These are phyloP conservation scores for Apamea sordens DNA, from an alignment of 2,888 invertebrate genomes.

Conservation along the genomic window DNA sequence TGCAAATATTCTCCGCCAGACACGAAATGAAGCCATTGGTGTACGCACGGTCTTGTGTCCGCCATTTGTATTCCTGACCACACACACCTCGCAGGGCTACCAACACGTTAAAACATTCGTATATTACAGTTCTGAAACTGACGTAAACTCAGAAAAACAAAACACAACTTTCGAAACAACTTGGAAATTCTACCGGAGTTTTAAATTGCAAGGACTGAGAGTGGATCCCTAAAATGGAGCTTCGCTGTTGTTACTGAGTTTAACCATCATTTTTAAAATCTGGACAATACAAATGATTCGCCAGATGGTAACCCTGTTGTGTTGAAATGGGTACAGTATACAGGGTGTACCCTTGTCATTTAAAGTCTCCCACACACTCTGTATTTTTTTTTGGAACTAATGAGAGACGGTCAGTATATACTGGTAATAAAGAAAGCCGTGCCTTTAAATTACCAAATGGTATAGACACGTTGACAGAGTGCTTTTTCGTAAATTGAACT, in stretches of 20 bases:
- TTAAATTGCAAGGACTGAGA: conserved; percentile 17
- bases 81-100: conserved; percentile 54
- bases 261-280: conserved; percentile 51
- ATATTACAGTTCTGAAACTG: conserved; percentile 24
- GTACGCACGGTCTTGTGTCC: conserved; percentile 27
- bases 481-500: conserved; percentile 55
- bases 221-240: conserved; percentile 18
- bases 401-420: conserved; percentile 57
- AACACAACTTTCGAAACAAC: conserved; percentile 18
- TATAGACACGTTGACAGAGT: conserved; percentile 58
- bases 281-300: conserved; percentile 50
- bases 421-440: conserved; percentile 56
- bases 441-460: conserved; percentile 59
- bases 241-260: conserved; percentile 17
- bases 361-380: conserved; percentile 58
- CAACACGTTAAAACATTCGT: conserved; percentile 42
- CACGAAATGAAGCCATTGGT: conserved; percentile 58
- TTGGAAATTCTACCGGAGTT: conserved; percentile 13
- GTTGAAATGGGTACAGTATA: conserved; percentile 64
- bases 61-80: conserved; percentile 66
- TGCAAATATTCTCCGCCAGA: conserved; percentile 53
- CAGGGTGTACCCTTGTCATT: conserved; percentile 65
- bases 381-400: conserved; percentile 64
- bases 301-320: conserved; percentile 51
- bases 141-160: conserved; percentile 8